These are phyloP conservation scores for Barnardius zonarius DNA, from an alignment of 2,113 vertebrate genomes.

Conservation along the genomic window DNA sequence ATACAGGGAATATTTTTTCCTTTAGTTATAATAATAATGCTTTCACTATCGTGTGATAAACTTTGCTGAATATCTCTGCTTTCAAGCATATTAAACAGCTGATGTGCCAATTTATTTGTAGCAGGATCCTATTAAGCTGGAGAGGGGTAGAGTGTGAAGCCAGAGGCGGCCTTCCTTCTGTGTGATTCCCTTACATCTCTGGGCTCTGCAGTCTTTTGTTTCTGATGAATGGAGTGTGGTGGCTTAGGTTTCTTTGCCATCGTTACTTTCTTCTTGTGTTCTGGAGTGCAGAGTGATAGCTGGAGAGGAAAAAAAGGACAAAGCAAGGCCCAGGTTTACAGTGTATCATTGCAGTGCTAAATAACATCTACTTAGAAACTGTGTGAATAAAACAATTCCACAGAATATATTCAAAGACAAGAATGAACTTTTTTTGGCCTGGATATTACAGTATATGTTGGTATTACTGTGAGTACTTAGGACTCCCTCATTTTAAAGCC, in stretches of 20 bases:
- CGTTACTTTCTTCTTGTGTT: not conserved
- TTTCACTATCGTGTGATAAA: not conserved
- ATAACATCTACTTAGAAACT: not conserved
- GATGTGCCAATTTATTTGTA: not conserved
- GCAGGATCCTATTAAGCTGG: not conserved
- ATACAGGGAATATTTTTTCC: not conserved
- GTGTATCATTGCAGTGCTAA: not conserved
- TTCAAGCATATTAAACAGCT: not conserved
- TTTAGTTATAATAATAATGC: not conserved
- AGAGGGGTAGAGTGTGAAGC: not conserved
- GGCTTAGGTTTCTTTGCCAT: not conserved
- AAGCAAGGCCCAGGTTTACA: not conserved
- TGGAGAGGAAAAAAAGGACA: not conserved
- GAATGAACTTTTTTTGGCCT: not conserved
- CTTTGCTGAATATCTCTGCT: not conserved
- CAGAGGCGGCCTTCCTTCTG: not conserved
- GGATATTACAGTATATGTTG: not conserved
- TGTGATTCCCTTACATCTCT: not conserved
- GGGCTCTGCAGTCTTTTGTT: not conserved
- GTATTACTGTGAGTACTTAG: not conserved
- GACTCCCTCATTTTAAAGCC: not conserved
- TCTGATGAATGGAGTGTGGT: not conserved
- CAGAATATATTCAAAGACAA: not conserved
- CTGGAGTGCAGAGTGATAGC: not conserved
- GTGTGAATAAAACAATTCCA: not conserved